These are phyloP conservation scores for Procambarus virginalis DNA, from an alignment of 1,140 invertebrate genomes.

Conservation along the genomic window DNA sequence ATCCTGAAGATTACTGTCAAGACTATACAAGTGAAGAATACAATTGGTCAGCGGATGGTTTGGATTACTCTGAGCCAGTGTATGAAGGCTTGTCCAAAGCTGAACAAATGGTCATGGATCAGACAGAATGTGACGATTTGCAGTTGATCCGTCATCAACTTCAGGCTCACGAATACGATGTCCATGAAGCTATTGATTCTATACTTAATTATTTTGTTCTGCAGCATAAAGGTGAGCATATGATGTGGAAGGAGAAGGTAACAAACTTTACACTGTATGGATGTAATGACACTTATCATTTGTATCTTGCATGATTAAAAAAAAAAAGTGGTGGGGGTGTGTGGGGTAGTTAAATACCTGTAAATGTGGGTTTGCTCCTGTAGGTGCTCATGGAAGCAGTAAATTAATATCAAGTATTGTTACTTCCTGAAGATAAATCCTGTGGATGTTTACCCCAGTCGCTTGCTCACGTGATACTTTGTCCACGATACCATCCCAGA, in stretches of 20 bases:
- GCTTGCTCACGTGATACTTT: no score
- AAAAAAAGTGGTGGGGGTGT: no score
- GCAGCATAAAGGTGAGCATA: conserved; percentile 43
- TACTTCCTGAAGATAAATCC: no score
- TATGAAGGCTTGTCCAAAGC: conserved; percentile 43
- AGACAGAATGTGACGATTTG: conserved; percentile 60
- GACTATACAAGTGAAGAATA: conserved; percentile 20
- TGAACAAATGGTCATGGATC: conserved; percentile 38
- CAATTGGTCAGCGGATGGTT: conserved; percentile 15
- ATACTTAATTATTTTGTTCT: conserved; percentile 45
- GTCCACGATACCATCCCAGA: no score
- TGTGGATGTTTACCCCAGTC: no score
- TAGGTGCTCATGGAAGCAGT: no score
- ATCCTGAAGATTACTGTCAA: conserved; percentile 6
- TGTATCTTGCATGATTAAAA: no score
- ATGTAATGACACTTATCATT: no score
- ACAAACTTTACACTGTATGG: no score
- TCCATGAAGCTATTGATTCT: conserved; percentile 54
- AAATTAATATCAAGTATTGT: no score
- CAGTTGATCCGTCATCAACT: conserved; percentile 38
- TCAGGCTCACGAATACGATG: conserved; percentile 57
- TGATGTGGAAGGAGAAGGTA: background rate
- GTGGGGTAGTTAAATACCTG: no score
- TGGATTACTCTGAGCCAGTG: conserved; percentile 28
- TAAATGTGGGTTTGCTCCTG: no score